Conservation (phyloP, 2,888 invertebrate species). For the Balanococcus diminutus region DNA sequence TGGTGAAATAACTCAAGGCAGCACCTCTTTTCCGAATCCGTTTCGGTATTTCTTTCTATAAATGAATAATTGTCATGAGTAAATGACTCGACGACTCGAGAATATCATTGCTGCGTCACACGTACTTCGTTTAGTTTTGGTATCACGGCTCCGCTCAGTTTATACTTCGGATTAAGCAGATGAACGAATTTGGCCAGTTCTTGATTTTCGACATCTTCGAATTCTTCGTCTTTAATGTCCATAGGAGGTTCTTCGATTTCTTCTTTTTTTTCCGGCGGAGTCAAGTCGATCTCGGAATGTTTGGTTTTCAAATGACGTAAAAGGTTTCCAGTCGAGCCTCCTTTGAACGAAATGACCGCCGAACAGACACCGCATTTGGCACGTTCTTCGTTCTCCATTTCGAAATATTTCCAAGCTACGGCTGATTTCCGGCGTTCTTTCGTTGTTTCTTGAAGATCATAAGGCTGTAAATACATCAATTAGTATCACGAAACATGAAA, state of each 20-base stretch:
- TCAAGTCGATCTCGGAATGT: slow-evolving; percentile 47
- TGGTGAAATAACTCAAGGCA: slow-evolving; percentile 41
- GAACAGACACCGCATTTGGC: slow-evolving; percentile 48
- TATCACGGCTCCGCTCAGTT: neutral
- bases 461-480: neutral
- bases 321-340: slow-evolving; percentile 54
- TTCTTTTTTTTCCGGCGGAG: slow-evolving; percentile 25
- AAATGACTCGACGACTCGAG: neutral
- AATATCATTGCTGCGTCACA: neutral
- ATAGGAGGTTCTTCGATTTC: neutral
- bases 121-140: slow-evolving; percentile 41
- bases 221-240: neutral
- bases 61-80: neutral
- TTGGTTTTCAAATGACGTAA: slow-evolving; percentile 55
- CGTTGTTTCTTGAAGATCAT: neutral
- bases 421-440: slow-evolving; percentile 47
- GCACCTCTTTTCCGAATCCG: slow-evolving; percentile 46
- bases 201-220: slow-evolving; percentile 39
- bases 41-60: slow-evolving; percentile 48
- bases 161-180: slow-evolving; percentile 46
- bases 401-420: slow-evolving; percentile 48
- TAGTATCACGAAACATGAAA: neutral
- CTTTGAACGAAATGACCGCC: slow-evolving; percentile 46
- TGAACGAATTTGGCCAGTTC: slow-evolving; percentile 51
- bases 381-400: slow-evolving; percentile 47